Evolutionary conservation across 1,140 invertebrate genomes (phyloP), one percentile per base, ranked within the genome.

Genomic region (Drosophila fuyamai): DNA sequence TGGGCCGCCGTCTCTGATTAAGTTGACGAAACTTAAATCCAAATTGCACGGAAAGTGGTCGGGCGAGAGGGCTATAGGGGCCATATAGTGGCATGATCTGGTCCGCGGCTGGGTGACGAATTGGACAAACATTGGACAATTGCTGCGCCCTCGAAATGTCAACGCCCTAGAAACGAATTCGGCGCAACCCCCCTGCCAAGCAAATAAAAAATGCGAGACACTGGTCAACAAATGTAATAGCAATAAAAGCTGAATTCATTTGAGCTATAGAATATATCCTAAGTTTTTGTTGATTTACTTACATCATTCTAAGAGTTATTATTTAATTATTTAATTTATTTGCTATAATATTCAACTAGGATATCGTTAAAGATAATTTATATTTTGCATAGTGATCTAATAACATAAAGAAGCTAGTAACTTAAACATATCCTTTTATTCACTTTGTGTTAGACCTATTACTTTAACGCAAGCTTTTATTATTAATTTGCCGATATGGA

Each of bases 141-240:
- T 67, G 74, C 75, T 79, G 78, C 79, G 83, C 83, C 83, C 83
- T 88, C 83, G 76, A 83, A 88, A 88, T 89, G 83, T 88, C 83
- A 88, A 88, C 84, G 83, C 83, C 83, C 84, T 88, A 58, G 74
- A 56, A 63, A 51, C 46, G 51, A 66, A 48, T n/a, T 46, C 23
- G 10, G 40, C 54, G 32, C 40, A 47, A 50, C 41, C 48, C 66
- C 66, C 66, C 65, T 48, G 51, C 63, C 43, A 70, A 8, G 61
- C 65, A 18, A 51, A 67, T 36, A 27, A 68, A 16, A 70, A 60
- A 74, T 68, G 58, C 18, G 12, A 23, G 51, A 43, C 55, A 60
- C 16, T 63, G 60, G 16, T n/a, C 29, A 63, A 8, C n/a, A 23
- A 23, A 23, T 23, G 23, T 23, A 23, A 23, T 23, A 23, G 23